These are phyloP conservation scores for Hyperopisus bebe DNA, from an alignment of 2,113 vertebrate species.

Conservation along the genomic window DNA sequence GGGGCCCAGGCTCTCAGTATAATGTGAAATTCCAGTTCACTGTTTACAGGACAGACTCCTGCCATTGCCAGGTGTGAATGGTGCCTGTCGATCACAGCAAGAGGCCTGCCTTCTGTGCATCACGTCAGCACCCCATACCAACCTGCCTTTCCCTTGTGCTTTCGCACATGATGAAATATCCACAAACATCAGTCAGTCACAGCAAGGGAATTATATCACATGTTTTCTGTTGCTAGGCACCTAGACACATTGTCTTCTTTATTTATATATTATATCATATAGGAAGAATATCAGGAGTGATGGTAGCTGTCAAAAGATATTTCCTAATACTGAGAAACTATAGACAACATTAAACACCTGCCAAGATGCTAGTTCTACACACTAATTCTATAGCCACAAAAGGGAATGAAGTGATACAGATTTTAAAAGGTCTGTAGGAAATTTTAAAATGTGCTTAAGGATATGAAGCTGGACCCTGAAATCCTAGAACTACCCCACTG, in stretches of 20 bases:
- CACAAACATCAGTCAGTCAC: background rate
- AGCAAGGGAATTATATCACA: background rate
- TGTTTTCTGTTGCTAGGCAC: background rate
- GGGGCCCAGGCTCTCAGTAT: slow-evolving; percentile 18
- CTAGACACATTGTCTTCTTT: background rate
- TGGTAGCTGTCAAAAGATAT: background rate
- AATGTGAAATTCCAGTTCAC: slow-evolving; percentile 32
- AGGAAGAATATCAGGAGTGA: background rate
- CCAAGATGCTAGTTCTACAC: background rate
- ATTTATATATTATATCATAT: background rate
- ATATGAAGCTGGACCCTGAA: background rate
- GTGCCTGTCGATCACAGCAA: background rate
- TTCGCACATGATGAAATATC: background rate
- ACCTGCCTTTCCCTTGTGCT: background rate
- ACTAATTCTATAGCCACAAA: background rate
- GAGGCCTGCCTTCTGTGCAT: background rate
- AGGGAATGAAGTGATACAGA: background rate
- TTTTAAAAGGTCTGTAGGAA: background rate
- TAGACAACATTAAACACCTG: background rate
- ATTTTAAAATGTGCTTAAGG: background rate
- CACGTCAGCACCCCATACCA: background rate
- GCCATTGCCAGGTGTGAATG: slow-evolving; percentile 25
- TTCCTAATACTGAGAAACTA: background rate
- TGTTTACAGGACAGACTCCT: slow-evolving; percentile 7
- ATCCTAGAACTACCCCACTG: background rate